A percentile compares a stretch with the other conserved stretches of the same genome.
Conservation (phyloP, 2,797 vertebrate species). For the Ptychadena robeensis region DNA sequence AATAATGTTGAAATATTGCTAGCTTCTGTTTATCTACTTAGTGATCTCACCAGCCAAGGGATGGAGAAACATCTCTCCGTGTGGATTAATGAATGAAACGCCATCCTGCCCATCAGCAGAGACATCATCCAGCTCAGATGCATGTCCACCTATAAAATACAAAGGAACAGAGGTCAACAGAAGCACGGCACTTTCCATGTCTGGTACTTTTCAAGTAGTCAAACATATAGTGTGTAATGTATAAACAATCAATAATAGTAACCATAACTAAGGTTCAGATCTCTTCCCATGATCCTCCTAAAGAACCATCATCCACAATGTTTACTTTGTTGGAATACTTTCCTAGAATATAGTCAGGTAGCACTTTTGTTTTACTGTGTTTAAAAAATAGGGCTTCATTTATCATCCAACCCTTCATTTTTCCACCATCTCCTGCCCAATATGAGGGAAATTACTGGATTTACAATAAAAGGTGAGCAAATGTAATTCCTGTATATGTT, state of each 20-base stretch:
- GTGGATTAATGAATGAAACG: slow-evolving; percentile 86
- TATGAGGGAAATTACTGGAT: neutral
- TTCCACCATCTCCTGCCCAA: neutral
- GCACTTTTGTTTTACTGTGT: neutral
- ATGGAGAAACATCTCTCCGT: slow-evolving; percentile 87
- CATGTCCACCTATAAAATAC: slow-evolving; percentile 79
- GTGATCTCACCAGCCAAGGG: slow-evolving; percentile 84
- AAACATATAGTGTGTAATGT: neutral
- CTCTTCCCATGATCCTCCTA: neutral
- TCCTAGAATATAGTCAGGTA: neutral
- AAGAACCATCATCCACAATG: neutral
- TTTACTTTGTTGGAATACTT: neutral
- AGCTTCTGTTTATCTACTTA: neutral
- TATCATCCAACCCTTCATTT: neutral
- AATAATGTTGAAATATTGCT: slow-evolving; percentile 1
- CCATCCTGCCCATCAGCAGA: slow-evolving; percentile 85
- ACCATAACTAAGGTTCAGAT: neutral
- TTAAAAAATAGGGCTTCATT: neutral
- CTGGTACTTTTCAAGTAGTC: neutral
- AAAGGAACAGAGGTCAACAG: slow-evolving; percentile 17
- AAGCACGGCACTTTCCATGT: neutral
- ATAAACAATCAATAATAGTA: neutral
- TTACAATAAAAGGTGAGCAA: neutral
- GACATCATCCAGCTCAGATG: slow-evolving; percentile 80
- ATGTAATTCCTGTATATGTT: neutral